Evolutionary conservation across 2,113 vertebrate species (phyloP).

Genomic region (Cavia porcellus): DNA sequence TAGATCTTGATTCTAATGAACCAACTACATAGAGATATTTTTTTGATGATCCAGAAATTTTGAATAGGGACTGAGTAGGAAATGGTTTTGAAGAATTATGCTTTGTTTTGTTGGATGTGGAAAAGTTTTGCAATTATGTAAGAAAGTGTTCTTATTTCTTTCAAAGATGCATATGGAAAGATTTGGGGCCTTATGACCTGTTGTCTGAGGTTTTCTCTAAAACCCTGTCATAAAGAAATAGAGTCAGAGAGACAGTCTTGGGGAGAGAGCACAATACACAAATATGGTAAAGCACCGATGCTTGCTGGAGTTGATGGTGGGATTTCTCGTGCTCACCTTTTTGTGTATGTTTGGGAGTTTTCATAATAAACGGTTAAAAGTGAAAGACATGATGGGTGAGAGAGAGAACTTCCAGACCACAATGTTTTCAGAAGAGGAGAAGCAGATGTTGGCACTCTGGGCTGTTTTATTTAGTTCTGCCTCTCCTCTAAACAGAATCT

Average conservation of each 20-base stretch:
- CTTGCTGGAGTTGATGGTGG: neutral
- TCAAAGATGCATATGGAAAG: neutral
- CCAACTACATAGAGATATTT: neutral
- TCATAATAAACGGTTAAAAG: constrained; percentile 46
- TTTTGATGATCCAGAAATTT: neutral
- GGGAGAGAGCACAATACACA: neutral
- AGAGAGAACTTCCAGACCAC: neutral
- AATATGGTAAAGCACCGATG: neutral
- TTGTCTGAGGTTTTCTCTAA: constrained; percentile 1
- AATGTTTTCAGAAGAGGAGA: neutral
- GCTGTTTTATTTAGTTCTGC: neutral
- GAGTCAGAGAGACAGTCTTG: neutral
- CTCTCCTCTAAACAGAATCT: neutral
- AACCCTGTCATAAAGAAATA: neutral
- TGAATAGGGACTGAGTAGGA: neutral
- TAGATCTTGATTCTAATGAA: constrained; percentile 39
- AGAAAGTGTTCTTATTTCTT: constrained; percentile 26
- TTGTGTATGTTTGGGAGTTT: constrained; percentile 35
- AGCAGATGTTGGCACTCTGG: constrained; percentile 14
- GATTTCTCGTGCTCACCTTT: constrained; percentile 13
- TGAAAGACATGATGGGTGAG: neutral
- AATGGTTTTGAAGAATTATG: neutral
- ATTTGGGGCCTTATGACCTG: neutral
- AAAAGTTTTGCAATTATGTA: neutral
- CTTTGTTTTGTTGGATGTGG: neutral